phyloP scores from a whole-genome alignment of 2,888 invertebrate genomes.

The Drosophila atroscutellata region DNA sequence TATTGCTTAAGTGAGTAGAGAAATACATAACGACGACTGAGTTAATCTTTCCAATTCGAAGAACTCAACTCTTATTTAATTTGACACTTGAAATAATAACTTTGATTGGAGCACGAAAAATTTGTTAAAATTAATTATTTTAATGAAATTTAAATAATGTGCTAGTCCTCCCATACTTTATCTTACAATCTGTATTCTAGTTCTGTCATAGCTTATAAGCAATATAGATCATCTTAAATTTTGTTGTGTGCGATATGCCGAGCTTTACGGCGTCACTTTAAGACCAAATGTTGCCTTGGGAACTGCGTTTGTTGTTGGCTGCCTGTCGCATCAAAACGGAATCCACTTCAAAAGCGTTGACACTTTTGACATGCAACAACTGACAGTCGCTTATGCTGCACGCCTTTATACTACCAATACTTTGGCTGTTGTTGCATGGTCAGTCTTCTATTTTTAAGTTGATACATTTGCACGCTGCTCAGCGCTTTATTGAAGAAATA shows the following conservation, averaged over 20 bases:
- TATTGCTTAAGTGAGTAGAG: background rate
- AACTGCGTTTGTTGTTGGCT: conserved; percentile 23
- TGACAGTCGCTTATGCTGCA: conserved; percentile 60
- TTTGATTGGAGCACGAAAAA: background rate
- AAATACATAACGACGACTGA: background rate
- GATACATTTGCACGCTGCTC: conserved; percentile 3
- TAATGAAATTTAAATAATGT: background rate
- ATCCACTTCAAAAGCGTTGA: conserved; percentile 61
- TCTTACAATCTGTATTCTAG: background rate
- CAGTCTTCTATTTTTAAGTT: conserved; percentile 29
- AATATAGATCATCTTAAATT: conserved; percentile 3
- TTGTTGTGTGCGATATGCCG: conserved; percentile 22
- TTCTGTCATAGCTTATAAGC: background rate
- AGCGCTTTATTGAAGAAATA: conserved; percentile 26
- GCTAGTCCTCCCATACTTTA: background rate
- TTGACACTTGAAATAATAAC: background rate
- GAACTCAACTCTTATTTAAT: background rate
- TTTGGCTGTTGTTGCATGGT: conserved; percentile 43
- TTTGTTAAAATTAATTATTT: background rate
- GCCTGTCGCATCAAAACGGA: conserved; percentile 50
- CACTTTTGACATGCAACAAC: conserved; percentile 64
- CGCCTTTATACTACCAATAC: background rate
- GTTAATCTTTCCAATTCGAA: too few relatives aligned
- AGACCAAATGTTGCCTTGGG: conserved; percentile 33
- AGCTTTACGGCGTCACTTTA: conserved; percentile 43